Conservation (phyloP, 2,113 vertebrate species). For the Merops nubicus region DNA sequence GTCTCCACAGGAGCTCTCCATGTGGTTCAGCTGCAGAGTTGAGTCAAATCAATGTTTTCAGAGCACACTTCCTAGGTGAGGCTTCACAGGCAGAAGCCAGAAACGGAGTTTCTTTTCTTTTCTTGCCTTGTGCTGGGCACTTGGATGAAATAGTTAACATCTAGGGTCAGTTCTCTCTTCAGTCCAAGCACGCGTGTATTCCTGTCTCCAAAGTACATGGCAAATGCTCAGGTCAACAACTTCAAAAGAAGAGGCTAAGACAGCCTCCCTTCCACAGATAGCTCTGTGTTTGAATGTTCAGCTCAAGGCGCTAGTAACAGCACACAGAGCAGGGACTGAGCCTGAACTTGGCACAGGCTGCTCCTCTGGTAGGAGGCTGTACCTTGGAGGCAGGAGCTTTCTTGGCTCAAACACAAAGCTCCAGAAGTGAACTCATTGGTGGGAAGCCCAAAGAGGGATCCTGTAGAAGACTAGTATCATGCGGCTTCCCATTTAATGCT, state of each 20-base stretch:
- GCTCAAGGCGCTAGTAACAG: not conserved
- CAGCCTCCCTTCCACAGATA: not conserved
- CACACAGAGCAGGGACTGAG: not conserved
- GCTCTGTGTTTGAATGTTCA: not conserved
- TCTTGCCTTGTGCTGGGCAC: not conserved
- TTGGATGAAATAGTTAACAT: not conserved
- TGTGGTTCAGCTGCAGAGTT: not conserved
- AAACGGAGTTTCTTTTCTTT: not conserved
- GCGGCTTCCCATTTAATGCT: not conserved
- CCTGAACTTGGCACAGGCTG: not conserved
- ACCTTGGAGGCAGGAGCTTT: not conserved
- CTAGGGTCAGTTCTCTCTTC: not conserved
- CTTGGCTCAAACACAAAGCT: not conserved
- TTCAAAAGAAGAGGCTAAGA: not conserved
- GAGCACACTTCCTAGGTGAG: constrained; percentile 2
- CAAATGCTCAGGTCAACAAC: not conserved
- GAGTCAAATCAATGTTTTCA: constrained; percentile 16
- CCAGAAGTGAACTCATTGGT: not conserved
- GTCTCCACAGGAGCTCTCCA: constrained; percentile 2
- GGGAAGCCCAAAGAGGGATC: not conserved
- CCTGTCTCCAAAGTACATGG: not conserved
- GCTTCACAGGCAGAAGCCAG: not conserved
- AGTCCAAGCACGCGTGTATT: not conserved
- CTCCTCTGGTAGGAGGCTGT: not conserved
- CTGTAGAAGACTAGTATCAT: not conserved